Conservation (phyloP, 2,888 invertebrate genomes). For the Amphimallon solstitiale region DNA sequence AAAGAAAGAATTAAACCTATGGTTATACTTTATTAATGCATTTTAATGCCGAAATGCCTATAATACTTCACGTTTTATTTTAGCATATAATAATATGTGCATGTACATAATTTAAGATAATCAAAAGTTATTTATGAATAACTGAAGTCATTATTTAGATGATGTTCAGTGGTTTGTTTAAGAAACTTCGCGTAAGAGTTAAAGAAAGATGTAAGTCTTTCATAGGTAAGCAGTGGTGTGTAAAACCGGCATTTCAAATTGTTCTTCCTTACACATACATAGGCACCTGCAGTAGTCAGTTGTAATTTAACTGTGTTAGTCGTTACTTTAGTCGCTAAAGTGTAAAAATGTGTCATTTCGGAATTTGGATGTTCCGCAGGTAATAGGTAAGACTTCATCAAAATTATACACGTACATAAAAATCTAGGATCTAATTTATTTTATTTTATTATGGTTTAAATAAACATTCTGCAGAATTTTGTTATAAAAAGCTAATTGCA, state of each 20-base stretch:
- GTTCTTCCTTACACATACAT: constrained; percentile 22
- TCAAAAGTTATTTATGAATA: neutral
- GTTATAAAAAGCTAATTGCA: no score
- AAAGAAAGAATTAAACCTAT: no score
- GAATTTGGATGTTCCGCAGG: neutral
- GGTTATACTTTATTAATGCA: no score
- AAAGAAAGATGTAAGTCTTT: constrained; percentile 24
- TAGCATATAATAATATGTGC: neutral
- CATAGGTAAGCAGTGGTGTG: constrained; percentile 39
- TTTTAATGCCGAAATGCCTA: no score
- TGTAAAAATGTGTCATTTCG: constrained; percentile 27
- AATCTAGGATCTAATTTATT: no score
- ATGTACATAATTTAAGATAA: neutral
- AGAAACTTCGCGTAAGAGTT: constrained; percentile 24
- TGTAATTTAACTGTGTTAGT: constrained; percentile 34
- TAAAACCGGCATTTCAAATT: constrained; percentile 39
- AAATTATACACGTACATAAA: no score
- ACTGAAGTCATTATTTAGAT: constrained; percentile 19
- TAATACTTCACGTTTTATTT: no score
- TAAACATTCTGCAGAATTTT: no score
- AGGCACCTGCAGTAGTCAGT: constrained; percentile 20
- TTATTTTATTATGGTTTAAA: no score
- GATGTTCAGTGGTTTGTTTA: constrained; percentile 24
- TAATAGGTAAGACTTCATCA: constrained; percentile 2
- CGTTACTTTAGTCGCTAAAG: constrained; percentile 26